A percentile compares a stretch with the other conserved stretches of the same genome.
Conservation (phyloP, 2,888 invertebrate species). For the Nebria salina region DNA sequence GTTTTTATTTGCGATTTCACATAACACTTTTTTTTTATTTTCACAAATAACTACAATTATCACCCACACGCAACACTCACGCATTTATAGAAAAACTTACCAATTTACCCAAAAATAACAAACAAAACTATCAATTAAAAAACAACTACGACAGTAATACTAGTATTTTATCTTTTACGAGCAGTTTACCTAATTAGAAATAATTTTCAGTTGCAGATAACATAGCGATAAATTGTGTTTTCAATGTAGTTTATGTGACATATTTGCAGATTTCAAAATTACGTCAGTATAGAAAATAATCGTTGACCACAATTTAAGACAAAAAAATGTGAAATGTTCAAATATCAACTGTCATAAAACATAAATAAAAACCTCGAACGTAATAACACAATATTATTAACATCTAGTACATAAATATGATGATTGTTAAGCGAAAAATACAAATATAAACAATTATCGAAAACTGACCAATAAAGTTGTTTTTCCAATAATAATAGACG, state of each 20-base stretch:
- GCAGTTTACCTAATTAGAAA: constrained; percentile 22
- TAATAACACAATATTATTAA: background rate
- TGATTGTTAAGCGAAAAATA: background rate
- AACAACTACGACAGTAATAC: background rate
- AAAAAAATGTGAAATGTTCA: background rate
- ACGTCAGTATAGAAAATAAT: constrained; percentile 20
- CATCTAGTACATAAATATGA: background rate
- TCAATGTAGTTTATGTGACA: background rate
- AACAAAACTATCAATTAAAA: background rate
- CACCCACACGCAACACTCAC: background rate
- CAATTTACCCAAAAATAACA: background rate
- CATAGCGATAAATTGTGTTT: constrained; percentile 15
- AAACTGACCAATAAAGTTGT: constrained; percentile 27
- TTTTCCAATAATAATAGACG: constrained; percentile 18
- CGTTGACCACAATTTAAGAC: constrained; percentile 12
- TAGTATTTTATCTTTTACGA: constrained; percentile 4
- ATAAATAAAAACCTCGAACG: background rate
- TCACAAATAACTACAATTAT: background rate
- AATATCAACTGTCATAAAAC: background rate
- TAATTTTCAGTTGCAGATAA: constrained; percentile 15
- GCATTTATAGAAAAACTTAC: background rate
- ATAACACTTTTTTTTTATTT: background rate
- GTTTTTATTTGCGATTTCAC: background rate
- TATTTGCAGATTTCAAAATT: constrained; percentile 12
- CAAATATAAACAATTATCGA: constrained; percentile 16